A percentile compares a stretch with the other conserved stretches of the same genome.
These are phyloP conservation scores for Camelus bactrianus DNA, from an alignment of 2,113 vertebrate genomes.

Conservation along the genomic window DNA sequence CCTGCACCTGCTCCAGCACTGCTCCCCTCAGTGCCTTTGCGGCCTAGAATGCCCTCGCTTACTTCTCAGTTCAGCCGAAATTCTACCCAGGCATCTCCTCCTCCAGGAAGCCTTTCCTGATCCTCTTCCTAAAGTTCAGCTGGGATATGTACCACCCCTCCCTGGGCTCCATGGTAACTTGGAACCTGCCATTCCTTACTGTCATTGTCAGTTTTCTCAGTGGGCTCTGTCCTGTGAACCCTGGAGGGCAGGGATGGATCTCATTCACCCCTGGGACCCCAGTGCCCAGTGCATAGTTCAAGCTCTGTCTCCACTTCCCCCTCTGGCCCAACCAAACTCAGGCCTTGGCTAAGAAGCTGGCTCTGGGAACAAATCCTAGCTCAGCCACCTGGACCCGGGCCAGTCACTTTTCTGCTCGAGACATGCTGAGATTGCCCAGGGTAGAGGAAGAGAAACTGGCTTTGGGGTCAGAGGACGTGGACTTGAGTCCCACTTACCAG, in stretches of 20 bases:
- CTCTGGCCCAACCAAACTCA: neutral
- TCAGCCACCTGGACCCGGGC: neutral
- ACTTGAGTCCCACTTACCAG: neutral
- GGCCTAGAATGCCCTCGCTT: neutral
- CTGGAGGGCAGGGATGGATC: neutral
- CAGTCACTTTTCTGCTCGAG: neutral
- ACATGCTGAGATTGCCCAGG: neutral
- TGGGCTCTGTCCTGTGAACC: neutral
- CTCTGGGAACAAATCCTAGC: neutral
- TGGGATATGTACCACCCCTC: neutral
- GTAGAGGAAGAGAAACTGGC: neutral
- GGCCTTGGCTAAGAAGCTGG: neutral
- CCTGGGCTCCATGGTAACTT: neutral
- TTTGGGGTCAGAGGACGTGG: neutral
- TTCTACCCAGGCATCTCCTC: neutral
- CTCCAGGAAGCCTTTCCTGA: neutral
- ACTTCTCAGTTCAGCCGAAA: neutral
- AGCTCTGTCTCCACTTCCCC: neutral
- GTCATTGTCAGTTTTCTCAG: neutral
- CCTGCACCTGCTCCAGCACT: neutral
- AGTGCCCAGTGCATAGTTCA: too few species aligned
- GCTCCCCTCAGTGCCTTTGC: neutral
- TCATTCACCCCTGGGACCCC: neutral
- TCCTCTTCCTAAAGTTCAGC: too few species aligned
- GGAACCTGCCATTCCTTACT: neutral